These are phyloP conservation scores for Dendropsophus ebraccatus DNA, from an alignment of 2,113 vertebrate species.

Conservation along the genomic window DNA sequence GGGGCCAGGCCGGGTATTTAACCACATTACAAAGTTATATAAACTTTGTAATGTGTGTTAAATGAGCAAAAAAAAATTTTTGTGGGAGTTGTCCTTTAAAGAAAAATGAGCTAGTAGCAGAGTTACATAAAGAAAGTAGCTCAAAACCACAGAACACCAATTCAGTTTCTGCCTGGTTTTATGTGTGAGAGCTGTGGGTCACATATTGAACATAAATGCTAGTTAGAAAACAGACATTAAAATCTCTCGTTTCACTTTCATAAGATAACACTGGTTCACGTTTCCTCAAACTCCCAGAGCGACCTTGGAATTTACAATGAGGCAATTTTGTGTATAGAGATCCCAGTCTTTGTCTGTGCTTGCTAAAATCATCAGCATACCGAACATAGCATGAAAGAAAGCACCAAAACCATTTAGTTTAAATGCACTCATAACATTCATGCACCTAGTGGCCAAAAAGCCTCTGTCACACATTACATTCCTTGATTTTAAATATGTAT, in stretches of 20 bases:
- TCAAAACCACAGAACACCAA: neutral
- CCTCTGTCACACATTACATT: too few relatives aligned
- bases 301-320: constrained; percentile 47
- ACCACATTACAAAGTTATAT: too few relatives aligned
- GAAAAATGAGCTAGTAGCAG: neutral
- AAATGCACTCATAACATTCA: neutral
- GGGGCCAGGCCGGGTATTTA: too few relatives aligned
- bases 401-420: neutral
- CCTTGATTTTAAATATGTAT: too few relatives aligned
- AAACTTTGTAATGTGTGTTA: too few relatives aligned
- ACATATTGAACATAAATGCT: neutral
- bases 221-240: neutral
- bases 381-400: neutral
- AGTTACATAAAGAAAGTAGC: neutral
- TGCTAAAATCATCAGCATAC: neutral
- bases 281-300: neutral
- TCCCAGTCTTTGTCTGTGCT: neutral
- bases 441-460: too few relatives aligned
- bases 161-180: constrained; percentile 1
- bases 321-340: constrained; percentile 7
- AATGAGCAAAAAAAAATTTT: too few relatives aligned
- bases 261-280: constrained; percentile 25
- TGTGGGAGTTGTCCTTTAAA: too few relatives aligned
- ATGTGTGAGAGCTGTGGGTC: neutral
- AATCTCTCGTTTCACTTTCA: neutral